These are phyloP conservation scores for Drosophila equinoxialis DNA, from an alignment of 1,140 invertebrate species.

Conservation along the genomic window DNA sequence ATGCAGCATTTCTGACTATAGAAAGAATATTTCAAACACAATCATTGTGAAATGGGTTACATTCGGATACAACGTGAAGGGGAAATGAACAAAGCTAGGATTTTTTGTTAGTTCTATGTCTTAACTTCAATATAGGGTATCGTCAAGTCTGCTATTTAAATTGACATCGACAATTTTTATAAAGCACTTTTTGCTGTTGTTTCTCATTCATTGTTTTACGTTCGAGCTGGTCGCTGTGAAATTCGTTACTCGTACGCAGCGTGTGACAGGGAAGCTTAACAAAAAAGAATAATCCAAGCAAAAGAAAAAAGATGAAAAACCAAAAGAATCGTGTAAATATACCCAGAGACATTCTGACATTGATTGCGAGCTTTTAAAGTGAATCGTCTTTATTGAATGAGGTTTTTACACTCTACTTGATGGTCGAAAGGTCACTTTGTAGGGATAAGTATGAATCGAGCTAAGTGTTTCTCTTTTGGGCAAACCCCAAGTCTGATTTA, in stretches of 20 bases:
- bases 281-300: constrained; percentile 12
- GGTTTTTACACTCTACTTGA: constrained; percentile 40
- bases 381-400: constrained; percentile 42
- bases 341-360: constrained; percentile 38
- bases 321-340: neutral
- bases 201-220: constrained; percentile 39
- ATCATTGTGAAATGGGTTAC: too few species aligned
- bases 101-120: too few species aligned
- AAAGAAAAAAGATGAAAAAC: neutral
- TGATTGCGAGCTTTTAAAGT: constrained; percentile 34
- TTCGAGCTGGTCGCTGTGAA: constrained; percentile 33
- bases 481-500: too few species aligned
- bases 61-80: too few species aligned
- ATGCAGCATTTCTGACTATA: too few species aligned
- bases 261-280: constrained; percentile 51
- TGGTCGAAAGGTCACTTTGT: constrained; percentile 28
- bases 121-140: neutral
- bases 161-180: constrained; percentile 13
- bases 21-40: too few species aligned
- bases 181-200: constrained; percentile 18
- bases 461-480: too few species aligned
- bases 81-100: too few species aligned
- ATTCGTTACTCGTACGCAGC: constrained; percentile 53
- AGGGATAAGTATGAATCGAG: neutral
- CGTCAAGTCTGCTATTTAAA: neutral